Conservation (phyloP, 2,888 invertebrate genomes). For the Limnephilus rhombicus region DNA sequence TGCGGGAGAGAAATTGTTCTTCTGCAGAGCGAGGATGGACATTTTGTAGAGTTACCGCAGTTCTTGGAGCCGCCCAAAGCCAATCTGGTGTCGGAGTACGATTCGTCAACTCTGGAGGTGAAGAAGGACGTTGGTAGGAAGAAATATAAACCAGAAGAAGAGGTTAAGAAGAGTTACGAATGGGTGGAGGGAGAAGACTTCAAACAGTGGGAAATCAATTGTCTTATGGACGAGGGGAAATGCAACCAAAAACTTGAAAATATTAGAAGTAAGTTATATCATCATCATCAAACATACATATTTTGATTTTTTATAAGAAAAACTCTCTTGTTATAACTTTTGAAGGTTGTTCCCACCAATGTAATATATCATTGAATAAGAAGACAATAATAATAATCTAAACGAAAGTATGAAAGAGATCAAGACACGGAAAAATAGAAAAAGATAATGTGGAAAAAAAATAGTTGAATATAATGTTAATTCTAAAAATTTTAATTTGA, state of each 20-base stretch:
- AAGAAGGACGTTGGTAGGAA: neutral
- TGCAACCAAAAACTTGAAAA: constrained; percentile 43
- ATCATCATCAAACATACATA: too few species aligned
- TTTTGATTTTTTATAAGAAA: too few species aligned
- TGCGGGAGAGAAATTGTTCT: neutral
- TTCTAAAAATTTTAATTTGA: too few species aligned
- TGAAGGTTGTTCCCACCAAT: too few species aligned
- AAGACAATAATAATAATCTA: too few species aligned
- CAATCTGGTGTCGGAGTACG: neutral
- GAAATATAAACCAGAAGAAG: constrained; percentile 17
- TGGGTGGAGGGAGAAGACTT: constrained; percentile 49
- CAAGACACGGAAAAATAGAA: too few species aligned
- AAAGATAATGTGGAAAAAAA: too few species aligned
- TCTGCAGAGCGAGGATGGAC: neutral
- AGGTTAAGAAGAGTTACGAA: neutral
- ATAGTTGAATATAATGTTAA: too few species aligned
- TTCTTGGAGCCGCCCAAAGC: neutral
- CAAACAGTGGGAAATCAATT: constrained; percentile 52
- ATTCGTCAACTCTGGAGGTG: neutral
- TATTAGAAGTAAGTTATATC: constrained; percentile 15
- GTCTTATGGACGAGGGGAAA: constrained; percentile 44
- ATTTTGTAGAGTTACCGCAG: neutral
- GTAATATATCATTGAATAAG: too few species aligned
- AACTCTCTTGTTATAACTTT: too few species aligned
- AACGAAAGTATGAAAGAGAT: too few species aligned